Evolutionary conservation across 2,113 vertebrate species (phyloP).

Genomic region (Spheniscus mendiculus): DNA sequence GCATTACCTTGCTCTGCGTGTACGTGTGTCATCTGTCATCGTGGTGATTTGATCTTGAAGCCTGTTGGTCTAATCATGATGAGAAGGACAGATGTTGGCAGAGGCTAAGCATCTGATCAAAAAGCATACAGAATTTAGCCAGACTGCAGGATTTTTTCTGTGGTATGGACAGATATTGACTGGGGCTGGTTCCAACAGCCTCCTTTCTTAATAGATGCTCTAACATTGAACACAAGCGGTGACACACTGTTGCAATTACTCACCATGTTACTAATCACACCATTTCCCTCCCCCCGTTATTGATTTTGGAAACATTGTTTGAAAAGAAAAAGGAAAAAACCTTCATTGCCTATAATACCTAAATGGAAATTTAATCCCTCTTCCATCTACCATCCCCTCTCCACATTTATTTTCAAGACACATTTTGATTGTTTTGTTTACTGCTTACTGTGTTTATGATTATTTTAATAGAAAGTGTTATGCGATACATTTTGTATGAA

Average conservation of each 20-base stretch:
- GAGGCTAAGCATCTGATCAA: background rate
- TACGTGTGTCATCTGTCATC: background rate
- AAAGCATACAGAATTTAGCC: background rate
- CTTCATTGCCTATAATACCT: slow-evolving; percentile 16
- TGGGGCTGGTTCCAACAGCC: background rate
- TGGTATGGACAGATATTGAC: background rate
- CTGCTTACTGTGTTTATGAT: slow-evolving; percentile 73
- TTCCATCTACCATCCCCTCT: slow-evolving; percentile 12
- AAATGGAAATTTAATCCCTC: slow-evolving; percentile 64
- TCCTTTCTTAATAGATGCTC: background rate
- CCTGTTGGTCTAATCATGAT: fast-evolving
- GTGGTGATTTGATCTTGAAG: background rate
- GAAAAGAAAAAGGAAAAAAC: background rate
- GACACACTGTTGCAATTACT: slow-evolving; percentile 22
- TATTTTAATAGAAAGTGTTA: slow-evolving; percentile 58
- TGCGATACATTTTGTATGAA: slow-evolving; percentile 65
- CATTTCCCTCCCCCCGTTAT: slow-evolving; percentile 4
- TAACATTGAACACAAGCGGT: background rate
- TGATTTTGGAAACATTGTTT: slow-evolving; percentile 53
- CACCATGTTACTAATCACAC: slow-evolving; percentile 10
- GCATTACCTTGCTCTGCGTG: background rate
- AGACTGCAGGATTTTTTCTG: background rate
- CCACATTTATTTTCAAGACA: slow-evolving; percentile 53
- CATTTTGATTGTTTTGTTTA: slow-evolving; percentile 73
- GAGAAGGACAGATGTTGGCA: background rate